Evolutionary conservation across 2,888 invertebrate genomes (phyloP), one percentile per base, ranked within the genome.

Genomic region (Hydroisotoma schaefferi): DNA sequence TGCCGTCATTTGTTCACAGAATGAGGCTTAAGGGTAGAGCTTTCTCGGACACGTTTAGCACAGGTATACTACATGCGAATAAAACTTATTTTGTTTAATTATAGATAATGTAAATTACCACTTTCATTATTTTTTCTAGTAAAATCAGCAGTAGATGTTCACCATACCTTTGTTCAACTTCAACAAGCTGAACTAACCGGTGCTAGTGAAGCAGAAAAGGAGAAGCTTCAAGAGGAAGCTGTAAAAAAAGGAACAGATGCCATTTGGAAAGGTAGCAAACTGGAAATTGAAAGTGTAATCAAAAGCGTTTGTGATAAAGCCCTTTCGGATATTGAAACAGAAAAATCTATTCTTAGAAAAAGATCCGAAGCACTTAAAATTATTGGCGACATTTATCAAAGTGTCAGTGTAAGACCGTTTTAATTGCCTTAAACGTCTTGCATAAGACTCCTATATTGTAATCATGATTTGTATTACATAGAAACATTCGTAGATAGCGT

Each of bases 121-220:
- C 48, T 49, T 61, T 63, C 44, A 62, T 59, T n/a, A 65, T 59
- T 26, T 57, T 65, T 44, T 49, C 59, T 15, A 48, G 70, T 72
- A 29, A 72, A 72, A 53, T 68, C 70, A 5, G 72, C 72, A 1
- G 69, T 72, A 3, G 72, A 72, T 52, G 72, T 72, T 1, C 72
- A 72, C 53, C 66, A 66, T 25, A 66, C 67, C 6, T 72, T 72
- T 59, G 70, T 72, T 3, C 69, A 72, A 47, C 63, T 72, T 6
- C 71, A 72, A 33, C 71, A 72, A 60, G 67, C 69, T 1, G 72
- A 72, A 54, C 71, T 71, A 57, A 56, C 65, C 22, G 71, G 71
- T 40, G 66, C 61, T 1, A 59, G 60, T 25, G 66, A 64, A 33
- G 70, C 68, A 2, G 71, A 68, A n/a, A 68, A 67, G 20, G 69